phyloP scores from a whole-genome alignment of 2,113 vertebrate species.

The Poecile atricapillus region DNA sequence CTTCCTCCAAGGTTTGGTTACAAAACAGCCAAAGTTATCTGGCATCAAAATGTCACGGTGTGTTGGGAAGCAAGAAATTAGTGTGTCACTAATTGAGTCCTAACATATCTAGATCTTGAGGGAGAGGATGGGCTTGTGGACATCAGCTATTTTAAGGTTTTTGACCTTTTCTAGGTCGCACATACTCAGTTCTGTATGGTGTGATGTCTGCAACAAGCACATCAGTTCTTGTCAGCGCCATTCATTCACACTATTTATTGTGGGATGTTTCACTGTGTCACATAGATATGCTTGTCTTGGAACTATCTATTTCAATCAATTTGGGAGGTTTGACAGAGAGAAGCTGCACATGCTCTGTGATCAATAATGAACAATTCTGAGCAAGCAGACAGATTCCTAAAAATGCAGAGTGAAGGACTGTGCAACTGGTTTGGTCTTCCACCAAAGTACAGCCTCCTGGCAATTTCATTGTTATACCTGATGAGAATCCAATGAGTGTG shows the following conservation, averaged over 20 bases:
- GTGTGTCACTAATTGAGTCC: background rate
- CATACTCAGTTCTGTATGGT: background rate
- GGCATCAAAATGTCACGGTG: background rate
- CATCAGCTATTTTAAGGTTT: slow-evolving; percentile 39
- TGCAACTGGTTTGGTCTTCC: background rate
- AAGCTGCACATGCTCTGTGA: background rate
- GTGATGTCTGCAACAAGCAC: background rate
- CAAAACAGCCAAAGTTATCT: background rate
- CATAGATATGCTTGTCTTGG: background rate
- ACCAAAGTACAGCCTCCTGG: background rate
- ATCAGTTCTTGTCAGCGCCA: background rate
- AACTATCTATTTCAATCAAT: background rate
- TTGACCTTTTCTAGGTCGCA: background rate
- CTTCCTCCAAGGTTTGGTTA: background rate
- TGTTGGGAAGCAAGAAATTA: background rate
- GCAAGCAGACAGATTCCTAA: background rate
- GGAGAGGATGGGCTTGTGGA: background rate
- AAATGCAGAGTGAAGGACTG: background rate
- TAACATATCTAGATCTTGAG: background rate
- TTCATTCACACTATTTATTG: background rate
- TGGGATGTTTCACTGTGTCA: background rate
- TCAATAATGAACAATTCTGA: background rate
- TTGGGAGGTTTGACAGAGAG: background rate
- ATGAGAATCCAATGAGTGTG: background rate
- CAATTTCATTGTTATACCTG: background rate